A percentile compares a stretch with the other conserved stretches of the same genome.
Evolutionary conservation across 2,797 vertebrate species (phyloP).

Genomic region (Erithacus rubecula): DNA sequence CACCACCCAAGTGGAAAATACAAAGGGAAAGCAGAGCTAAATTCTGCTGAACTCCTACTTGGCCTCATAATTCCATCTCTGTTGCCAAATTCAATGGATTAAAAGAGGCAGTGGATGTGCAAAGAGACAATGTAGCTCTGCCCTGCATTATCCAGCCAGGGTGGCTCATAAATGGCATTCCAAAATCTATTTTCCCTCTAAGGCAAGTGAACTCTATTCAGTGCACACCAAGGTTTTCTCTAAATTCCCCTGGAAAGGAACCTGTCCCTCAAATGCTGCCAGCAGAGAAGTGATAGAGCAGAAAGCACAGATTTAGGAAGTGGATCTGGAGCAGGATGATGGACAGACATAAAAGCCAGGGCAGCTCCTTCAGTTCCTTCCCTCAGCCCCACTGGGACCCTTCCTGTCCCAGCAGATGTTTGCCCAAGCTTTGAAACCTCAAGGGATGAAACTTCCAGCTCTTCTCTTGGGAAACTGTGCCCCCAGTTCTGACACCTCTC

Average conservation of each 20-base stretch:
- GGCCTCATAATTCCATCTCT: background rate
- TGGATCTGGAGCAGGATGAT: slow-evolving; percentile 27
- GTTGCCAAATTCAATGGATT: background rate
- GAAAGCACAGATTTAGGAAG: background rate
- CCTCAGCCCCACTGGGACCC: background rate
- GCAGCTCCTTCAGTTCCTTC: slow-evolving; percentile 13
- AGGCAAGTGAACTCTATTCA: background rate
- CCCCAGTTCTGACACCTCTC: background rate
- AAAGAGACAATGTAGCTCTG: background rate
- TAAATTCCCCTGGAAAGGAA: background rate
- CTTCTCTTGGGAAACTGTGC: background rate
- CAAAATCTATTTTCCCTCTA: background rate
- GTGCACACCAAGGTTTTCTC: background rate
- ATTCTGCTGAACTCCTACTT: background rate
- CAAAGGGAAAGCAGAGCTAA: background rate
- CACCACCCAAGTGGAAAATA: background rate
- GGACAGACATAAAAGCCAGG: slow-evolving; percentile 16
- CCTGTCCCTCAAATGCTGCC: background rate
- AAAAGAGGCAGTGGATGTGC: background rate
- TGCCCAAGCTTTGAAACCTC: background rate
- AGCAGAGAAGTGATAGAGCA: background rate
- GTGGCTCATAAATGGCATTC: background rate
- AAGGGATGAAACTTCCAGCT: background rate
- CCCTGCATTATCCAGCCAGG: background rate
- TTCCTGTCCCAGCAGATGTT: slow-evolving; percentile 30